These are phyloP conservation scores for Apotomis capreana DNA, from an alignment of 2,888 invertebrate genomes.

Conservation along the genomic window DNA sequence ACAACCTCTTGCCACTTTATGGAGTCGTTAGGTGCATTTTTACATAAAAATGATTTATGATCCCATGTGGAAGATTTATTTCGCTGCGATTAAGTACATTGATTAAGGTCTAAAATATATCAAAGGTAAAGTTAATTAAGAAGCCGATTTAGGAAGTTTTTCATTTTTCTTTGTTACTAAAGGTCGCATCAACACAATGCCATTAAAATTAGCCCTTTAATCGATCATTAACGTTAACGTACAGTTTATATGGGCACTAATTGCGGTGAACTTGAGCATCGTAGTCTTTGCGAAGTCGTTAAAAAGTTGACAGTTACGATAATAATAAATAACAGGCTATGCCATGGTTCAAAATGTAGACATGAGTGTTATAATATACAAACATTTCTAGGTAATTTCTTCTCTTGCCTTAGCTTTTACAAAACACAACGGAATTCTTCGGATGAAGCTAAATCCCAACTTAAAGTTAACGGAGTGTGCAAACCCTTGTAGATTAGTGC, in stretches of 20 bases:
- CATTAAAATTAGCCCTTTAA: neutral
- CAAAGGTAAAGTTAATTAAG: constrained; percentile 10
- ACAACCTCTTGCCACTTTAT: constrained; percentile 40
- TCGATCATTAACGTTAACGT: neutral
- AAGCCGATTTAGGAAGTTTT: neutral
- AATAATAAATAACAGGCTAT: neutral
- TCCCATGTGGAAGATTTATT: constrained; percentile 31
- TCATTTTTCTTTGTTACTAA: neutral
- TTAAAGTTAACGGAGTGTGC: constrained; percentile 32
- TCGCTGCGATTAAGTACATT: constrained; percentile 21
- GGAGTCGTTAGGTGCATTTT: constrained; percentile 41
- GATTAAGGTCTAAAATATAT: constrained; percentile 20
- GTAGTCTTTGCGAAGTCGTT: neutral
- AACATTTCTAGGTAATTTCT: constrained; percentile 6
- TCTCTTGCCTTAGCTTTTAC: neutral
- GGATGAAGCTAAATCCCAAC: constrained; percentile 20
- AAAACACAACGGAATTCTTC: constrained; percentile 31
- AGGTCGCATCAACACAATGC: constrained; percentile 13
- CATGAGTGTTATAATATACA: neutral
- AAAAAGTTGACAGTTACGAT: neutral
- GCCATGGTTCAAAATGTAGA: neutral
- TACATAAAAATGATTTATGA: constrained; percentile 41
- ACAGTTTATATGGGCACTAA: constrained; percentile 4
- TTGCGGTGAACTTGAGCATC: neutral
- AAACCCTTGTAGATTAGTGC: constrained; percentile 38